A percentile compares a stretch with the other conserved stretches of the same genome.
These are phyloP conservation scores for Pionites leucogaster DNA, from an alignment of 2,113 vertebrate species.

Conservation along the genomic window DNA sequence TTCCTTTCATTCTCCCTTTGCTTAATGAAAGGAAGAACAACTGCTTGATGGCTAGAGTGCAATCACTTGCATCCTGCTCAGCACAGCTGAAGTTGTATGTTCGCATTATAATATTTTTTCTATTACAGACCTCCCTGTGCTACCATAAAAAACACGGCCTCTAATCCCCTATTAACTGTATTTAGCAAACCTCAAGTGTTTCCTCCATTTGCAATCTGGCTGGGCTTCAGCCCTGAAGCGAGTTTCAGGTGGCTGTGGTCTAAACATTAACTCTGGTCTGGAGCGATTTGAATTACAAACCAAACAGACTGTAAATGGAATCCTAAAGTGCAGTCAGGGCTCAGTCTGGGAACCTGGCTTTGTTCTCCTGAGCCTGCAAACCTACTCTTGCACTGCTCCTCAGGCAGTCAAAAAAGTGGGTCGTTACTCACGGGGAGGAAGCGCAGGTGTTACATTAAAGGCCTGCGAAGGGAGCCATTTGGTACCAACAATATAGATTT, in stretches of 20 bases:
- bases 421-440: constrained; percentile 49
- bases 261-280: constrained; percentile 65
- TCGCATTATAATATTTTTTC: constrained; percentile 58
- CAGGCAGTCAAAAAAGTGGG: constrained; percentile 32
- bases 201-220: constrained; percentile 60
- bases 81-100: not conserved
- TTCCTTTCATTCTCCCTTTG: not conserved
- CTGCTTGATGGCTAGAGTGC: not conserved
- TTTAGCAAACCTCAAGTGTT: constrained; percentile 71
- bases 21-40: not conserved
- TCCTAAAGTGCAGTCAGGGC: constrained; percentile 52
- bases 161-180: constrained; percentile 68
- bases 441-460: constrained; percentile 67
- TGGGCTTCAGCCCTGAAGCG: constrained; percentile 59
- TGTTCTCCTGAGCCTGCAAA: constrained; percentile 68
- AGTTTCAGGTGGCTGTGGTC: constrained; percentile 69
- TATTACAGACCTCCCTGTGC: constrained; percentile 39
- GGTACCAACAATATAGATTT: constrained; percentile 57
- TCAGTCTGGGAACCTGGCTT: constrained; percentile 53
- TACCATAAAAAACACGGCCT: constrained; percentile 58
- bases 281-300: constrained; percentile 67
- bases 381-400: constrained; percentile 27
- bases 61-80: not conserved
- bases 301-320: constrained; percentile 62
- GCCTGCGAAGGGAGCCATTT: constrained; percentile 53